Percentiles rank a stretch among this genome's conserved stretches.
Evolutionary conservation across 2,888 invertebrate species (phyloP).

Genomic region (Lasioglossum calceatum): DNA sequence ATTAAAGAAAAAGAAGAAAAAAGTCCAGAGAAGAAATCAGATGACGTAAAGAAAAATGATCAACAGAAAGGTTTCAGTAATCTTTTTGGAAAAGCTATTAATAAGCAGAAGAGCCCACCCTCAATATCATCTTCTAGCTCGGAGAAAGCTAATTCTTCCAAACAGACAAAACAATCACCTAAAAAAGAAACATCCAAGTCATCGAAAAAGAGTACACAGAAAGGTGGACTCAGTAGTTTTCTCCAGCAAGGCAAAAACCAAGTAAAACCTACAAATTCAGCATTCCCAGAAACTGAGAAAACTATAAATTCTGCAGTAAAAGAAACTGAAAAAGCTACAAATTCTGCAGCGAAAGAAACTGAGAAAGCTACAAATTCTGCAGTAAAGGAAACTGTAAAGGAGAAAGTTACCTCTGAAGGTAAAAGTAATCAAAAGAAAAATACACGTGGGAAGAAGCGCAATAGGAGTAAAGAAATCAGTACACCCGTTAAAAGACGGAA

Average conservation of each 20-base stretch:
- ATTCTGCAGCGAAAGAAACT: neutral
- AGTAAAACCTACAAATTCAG: constrained; percentile 12
- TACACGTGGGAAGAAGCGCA: constrained; percentile 73
- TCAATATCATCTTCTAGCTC: neutral
- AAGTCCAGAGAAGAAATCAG: constrained; percentile 59
- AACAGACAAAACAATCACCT: constrained; percentile 8
- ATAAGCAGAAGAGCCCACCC: constrained; percentile 56
- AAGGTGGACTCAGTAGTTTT: constrained; percentile 43
- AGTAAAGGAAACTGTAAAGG: neutral
- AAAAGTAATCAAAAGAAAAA: constrained; percentile 52
- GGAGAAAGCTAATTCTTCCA: constrained; percentile 11
- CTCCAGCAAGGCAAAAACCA: constrained; percentile 27
- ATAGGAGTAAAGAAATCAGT: constrained; percentile 67
- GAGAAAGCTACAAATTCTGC: constrained; percentile 10
- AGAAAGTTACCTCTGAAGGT: constrained; percentile 20
- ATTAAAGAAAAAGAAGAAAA: constrained; percentile 22
- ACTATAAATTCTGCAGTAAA: neutral
- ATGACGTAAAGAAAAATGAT: constrained; percentile 58
- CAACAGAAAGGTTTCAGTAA: constrained; percentile 73
- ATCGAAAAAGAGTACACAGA: constrained; percentile 30
- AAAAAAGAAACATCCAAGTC: constrained; percentile 14
- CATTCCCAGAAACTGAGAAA: constrained; percentile 17
- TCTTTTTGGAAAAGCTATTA: constrained; percentile 75
- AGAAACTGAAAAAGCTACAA: constrained; percentile 10
- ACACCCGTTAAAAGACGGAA: constrained; percentile 73